Base-by-base conservation (phyloP, 1,140 invertebrate genomes). In the Oppia nitens region DNA sequence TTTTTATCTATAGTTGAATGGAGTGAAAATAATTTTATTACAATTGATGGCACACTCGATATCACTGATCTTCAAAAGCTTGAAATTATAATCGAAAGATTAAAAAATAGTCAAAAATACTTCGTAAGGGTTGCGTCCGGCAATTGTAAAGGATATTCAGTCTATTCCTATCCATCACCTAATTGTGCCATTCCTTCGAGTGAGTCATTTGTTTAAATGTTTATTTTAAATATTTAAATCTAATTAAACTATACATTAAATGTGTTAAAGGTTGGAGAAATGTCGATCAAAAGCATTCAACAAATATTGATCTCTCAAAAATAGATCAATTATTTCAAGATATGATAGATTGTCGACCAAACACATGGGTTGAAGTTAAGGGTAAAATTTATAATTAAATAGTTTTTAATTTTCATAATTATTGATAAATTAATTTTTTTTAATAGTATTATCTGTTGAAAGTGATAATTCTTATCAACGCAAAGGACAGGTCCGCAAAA, bases 101-200 rank as follows among this genome's bases (percentile, higher is more conserved):
- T 95, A 32, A 80, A 78, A 2, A 81, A 88, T 60, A 88, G 88
- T 4, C 77, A 82, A 26, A 78, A 81, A 57, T 95, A 94, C 71
- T 89, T 83, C 71, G 87, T 95, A 66, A 76, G 89, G 54, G 86
- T 85, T 0, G 77, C 82, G 21, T 73, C 73, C 3, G 74, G 89
- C 50, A 95, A 95, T 70, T 75, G 92, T n/a, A 87, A 86, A 67
- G 91, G 89, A 14, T 95, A 82, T 75, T 50, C 47, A 1, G 47
- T 27, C 17, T 57, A 57, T 24, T 57, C 45, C 25, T 57, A 57
- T 45, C 56, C 56, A 28, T 23, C 48, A 1, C 47, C 48, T 45
- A 57, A 57, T 52, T 47, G 48, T 25, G 47, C 91, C 9, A 80
- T 88, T 24, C 89, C 90, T 14, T 93, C 89, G 64, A 89, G 89